phyloP scores from a whole-genome alignment of 2,113 vertebrate species.

The Pagrus major region DNA sequence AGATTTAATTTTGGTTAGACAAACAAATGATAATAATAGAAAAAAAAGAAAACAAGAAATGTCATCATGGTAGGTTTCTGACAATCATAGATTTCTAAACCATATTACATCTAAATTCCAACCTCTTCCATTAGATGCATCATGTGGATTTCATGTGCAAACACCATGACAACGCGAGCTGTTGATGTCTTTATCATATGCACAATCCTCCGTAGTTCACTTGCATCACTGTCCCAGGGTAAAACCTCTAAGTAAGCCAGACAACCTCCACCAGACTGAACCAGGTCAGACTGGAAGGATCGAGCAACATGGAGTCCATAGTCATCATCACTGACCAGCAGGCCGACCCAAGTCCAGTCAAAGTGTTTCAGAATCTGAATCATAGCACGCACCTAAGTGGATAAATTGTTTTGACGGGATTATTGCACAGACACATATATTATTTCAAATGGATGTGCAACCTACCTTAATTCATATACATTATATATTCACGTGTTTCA shows the following conservation, averaged over 20 bases:
- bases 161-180: constrained; percentile 58
- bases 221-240: constrained; percentile 53
- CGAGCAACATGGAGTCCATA: constrained; percentile 2
- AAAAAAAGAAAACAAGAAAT: too few relatives aligned
- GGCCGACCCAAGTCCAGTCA: not conserved
- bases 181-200: constrained; percentile 59
- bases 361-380: too few relatives aligned
- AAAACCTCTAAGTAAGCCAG: constrained; percentile 76
- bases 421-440: not conserved
- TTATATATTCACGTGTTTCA: too few relatives aligned
- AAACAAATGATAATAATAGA: too few relatives aligned
- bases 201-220: constrained; percentile 66
- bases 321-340: not conserved
- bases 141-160: constrained; percentile 63
- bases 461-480: too few relatives aligned
- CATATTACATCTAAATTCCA: not conserved
- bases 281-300: constrained; percentile 2
- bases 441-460: too few relatives aligned
- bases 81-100: not conserved
- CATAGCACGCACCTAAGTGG: not conserved
- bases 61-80: too few relatives aligned
- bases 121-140: constrained; percentile 42
- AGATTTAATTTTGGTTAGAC: too few relatives aligned
- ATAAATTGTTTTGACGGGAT: not conserved
- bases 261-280: constrained; percentile 40